Evolutionary conservation across 2,113 vertebrate species (phyloP).

Genomic region (Lophius piscatorius): DNA sequence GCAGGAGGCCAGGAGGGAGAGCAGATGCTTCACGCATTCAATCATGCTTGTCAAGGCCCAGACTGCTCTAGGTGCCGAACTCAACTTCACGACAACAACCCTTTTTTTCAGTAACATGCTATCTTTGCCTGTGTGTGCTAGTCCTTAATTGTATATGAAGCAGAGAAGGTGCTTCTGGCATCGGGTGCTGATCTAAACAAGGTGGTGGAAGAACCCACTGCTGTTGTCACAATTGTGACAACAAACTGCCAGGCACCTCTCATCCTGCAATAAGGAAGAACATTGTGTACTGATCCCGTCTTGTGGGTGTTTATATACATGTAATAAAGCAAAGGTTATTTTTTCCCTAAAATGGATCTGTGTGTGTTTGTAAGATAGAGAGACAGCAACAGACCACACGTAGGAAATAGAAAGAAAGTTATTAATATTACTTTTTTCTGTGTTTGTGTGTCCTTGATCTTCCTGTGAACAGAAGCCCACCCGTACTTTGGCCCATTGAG

Average conservation of each 20-base stretch:
- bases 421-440: background rate
- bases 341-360: background rate
- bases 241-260: conserved; percentile 66
- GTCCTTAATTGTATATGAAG: conserved; percentile 7
- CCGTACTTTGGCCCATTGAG: conserved; percentile 38
- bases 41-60: conserved; percentile 57
- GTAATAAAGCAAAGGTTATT: background rate
- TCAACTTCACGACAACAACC: conserved; percentile 26
- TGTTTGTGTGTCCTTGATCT: no score
- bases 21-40: conserved; percentile 69
- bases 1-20: conserved; percentile 56
- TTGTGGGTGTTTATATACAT: conserved; percentile 6
- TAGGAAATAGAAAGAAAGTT: conserved; percentile 2
- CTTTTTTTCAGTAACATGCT: conserved; percentile 1
- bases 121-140: background rate
- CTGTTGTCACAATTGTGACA: conserved; percentile 64
- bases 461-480: conserved; percentile 53
- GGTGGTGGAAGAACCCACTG: conserved; percentile 58
- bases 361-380: background rate
- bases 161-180: conserved; percentile 49
- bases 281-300: conserved; percentile 29
- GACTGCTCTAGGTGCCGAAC: conserved; percentile 27
- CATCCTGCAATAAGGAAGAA: conserved; percentile 50
- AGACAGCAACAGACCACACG: no score
- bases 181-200: conserved; percentile 61